Conservation (phyloP, 2,888 invertebrate genomes). For the Ecdyonurus torrentis region DNA sequence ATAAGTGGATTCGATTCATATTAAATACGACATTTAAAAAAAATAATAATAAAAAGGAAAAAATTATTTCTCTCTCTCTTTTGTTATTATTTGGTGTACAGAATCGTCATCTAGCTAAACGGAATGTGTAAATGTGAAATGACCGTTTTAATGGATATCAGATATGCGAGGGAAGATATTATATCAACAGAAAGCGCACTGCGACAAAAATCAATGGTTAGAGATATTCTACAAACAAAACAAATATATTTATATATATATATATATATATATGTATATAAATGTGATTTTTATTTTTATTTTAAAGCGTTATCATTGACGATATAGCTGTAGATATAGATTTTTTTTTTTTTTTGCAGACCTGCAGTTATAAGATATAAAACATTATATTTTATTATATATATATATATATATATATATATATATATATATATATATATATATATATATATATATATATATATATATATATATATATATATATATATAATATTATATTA, state of each 20-base stretch:
- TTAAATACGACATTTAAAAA: not conserved
- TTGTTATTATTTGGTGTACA: not conserved
- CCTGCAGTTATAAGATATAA: not conserved
- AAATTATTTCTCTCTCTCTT: not conserved
- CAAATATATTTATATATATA: not conserved
- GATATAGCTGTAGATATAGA: not conserved
- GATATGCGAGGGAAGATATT: not conserved
- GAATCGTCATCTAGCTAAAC: not conserved
- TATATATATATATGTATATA: not conserved
- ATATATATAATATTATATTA: not conserved
- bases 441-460: too few species aligned
- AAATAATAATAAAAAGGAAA: not conserved
- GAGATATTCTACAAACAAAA: not conserved
- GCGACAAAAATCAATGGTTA: not conserved
- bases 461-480: not conserved
- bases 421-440: not conserved
- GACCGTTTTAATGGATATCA: constrained; percentile 2
- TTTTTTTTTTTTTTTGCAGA: not conserved
- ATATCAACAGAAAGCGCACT: not conserved
- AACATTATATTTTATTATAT: not conserved
- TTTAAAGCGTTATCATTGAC: not conserved
- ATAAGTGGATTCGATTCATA: not conserved
- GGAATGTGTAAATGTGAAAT: not conserved
- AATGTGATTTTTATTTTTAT: not conserved
- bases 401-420: not conserved